These are phyloP conservation scores for Diachasma alloeum DNA, from an alignment of 1,140 invertebrate genomes.

Conservation along the genomic window DNA sequence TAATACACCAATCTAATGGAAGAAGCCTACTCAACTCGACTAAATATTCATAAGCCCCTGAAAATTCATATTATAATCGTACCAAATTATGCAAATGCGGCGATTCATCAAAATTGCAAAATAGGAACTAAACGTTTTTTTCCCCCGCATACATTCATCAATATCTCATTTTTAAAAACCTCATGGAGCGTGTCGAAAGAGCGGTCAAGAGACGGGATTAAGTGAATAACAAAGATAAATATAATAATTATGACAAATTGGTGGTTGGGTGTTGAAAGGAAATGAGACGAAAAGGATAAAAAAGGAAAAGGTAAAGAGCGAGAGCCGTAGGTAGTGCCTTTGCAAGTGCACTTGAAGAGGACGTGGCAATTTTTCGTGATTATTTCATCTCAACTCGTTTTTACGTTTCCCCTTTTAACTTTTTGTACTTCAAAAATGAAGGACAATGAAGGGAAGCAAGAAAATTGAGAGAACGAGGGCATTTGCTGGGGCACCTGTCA, in stretches of 20 bases:
- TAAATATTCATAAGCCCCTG: neutral
- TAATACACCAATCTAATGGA: neutral
- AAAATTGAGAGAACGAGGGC: slow-evolving; percentile 2
- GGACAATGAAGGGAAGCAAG: neutral
- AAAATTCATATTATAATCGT: neutral
- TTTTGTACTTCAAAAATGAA: neutral
- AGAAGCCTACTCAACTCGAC: neutral
- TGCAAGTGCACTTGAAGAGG: neutral
- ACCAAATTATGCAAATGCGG: neutral
- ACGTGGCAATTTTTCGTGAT: slow-evolving; percentile 8
- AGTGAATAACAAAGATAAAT: slow-evolving; percentile 63
- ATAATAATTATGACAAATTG: slow-evolving; percentile 54
- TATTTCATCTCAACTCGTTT: neutral
- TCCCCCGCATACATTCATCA: neutral
- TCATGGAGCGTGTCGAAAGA: slow-evolving; percentile 16
- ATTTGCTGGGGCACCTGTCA: neutral
- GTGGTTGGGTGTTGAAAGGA: slow-evolving; percentile 9
- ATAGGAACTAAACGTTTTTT: neutral
- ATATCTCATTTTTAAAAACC: neutral
- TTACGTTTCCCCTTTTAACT: neutral
- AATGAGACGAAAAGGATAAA: slow-evolving; percentile 6
- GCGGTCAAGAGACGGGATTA: slow-evolving; percentile 37
- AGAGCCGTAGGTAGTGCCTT: neutral
- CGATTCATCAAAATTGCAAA: neutral
- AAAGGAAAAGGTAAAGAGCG: slow-evolving; percentile 1